phyloP scores from a whole-genome alignment of 2,113 vertebrate species.

The Brachypodius melanocephalos region DNA sequence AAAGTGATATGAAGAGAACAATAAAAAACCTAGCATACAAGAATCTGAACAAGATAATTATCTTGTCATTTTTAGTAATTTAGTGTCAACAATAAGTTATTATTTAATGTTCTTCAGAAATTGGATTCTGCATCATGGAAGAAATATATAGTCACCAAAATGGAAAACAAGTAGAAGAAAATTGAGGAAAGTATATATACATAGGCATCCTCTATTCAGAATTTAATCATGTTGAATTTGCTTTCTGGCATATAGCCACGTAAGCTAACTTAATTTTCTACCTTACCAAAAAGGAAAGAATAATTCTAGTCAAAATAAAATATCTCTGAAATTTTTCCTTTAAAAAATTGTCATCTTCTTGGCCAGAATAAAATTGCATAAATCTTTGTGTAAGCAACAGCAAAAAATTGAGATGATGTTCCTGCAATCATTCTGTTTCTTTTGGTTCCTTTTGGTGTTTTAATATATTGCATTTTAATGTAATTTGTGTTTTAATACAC shows the following conservation, averaged over 20 bases:
- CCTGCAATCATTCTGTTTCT: neutral
- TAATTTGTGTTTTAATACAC: neutral
- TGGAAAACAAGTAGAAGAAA: neutral
- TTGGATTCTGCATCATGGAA: neutral
- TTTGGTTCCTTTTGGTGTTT: neutral
- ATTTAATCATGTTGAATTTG: neutral
- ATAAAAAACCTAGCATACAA: neutral
- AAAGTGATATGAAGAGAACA: neutral
- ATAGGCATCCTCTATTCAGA: neutral
- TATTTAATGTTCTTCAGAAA: slow-evolving; percentile 12
- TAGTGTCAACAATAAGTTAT: neutral
- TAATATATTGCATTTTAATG: neutral
- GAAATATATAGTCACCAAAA: neutral
- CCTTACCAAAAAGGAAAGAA: neutral
- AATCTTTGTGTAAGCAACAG: neutral
- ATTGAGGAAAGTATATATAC: neutral
- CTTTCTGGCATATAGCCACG: accelerated
- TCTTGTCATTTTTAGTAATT: neutral
- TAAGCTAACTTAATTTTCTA: neutral
- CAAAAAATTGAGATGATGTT: neutral
- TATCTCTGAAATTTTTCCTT: neutral
- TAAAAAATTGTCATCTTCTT: neutral
- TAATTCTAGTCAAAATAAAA: neutral
- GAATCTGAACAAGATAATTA: neutral
- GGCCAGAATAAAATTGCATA: neutral